Percentiles rank a stretch among this genome's conserved stretches.
phyloP scores from a whole-genome alignment of 2,797 vertebrate species.

The Eulemur albifrons region DNA sequence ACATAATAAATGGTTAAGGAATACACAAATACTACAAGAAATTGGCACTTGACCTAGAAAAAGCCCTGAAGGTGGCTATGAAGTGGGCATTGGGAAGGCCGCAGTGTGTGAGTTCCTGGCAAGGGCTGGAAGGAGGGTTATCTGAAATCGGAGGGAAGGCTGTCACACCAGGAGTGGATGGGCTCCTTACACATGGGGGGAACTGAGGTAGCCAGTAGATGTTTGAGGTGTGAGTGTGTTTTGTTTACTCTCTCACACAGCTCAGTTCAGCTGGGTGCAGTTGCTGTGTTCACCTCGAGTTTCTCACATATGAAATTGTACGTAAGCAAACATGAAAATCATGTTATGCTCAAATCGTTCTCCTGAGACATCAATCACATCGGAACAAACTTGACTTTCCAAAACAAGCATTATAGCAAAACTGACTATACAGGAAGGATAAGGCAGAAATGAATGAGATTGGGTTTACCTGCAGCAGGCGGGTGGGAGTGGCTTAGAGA shows the following conservation, averaged over 20 bases:
- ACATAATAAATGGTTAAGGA: background rate
- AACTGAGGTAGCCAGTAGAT: background rate
- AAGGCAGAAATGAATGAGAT: slow-evolving; percentile 46
- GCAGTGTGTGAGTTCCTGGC: background rate
- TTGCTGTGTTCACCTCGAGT: background rate
- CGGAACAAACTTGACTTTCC: slow-evolving; percentile 20
- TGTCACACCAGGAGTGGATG: background rate
- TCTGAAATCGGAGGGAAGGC: background rate
- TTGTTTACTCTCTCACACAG: background rate
- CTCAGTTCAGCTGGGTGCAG: background rate
- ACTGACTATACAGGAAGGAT: background rate
- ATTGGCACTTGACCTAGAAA: background rate
- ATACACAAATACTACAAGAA: background rate
- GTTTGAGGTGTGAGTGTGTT: background rate
- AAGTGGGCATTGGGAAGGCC: background rate
- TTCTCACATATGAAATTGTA: background rate
- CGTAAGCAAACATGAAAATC: slow-evolving; percentile 15
- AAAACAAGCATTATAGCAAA: slow-evolving; percentile 17
- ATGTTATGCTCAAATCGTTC: slow-evolving; percentile 1
- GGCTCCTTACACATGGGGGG: background rate
- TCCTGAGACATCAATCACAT: background rate
- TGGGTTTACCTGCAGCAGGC: background rate
- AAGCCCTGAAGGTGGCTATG: background rate
- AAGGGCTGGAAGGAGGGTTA: background rate
- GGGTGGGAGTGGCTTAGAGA: background rate